Percentiles rank a stretch among this genome's conserved stretches.
Evolutionary conservation across 2,797 vertebrate species (phyloP).

Genomic region (Valencia hispanica): DNA sequence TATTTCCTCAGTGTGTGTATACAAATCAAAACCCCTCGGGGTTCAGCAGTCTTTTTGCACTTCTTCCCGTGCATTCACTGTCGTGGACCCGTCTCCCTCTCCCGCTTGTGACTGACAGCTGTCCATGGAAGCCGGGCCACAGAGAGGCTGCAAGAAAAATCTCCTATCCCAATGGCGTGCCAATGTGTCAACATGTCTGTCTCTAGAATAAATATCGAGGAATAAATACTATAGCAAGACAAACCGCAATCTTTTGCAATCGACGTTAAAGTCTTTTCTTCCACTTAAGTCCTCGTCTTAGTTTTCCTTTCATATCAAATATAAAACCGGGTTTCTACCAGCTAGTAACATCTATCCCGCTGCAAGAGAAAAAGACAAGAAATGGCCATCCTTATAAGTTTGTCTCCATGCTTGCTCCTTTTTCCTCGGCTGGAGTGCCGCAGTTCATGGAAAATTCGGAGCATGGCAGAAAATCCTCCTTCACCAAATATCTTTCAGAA

Average conservation of each 20-base stretch:
- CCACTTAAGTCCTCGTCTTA: constrained; percentile 38
- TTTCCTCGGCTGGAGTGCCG: constrained; percentile 47
- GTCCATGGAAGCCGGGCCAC: constrained; percentile 53
- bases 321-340: constrained; percentile 17
- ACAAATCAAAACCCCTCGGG: constrained; percentile 35
- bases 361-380: neutral
- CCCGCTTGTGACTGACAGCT: constrained; percentile 41
- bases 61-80: constrained; percentile 27
- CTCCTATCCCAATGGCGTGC: constrained; percentile 33
- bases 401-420: constrained; percentile 24
- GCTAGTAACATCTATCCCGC: constrained; percentile 21
- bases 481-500: constrained; percentile 43
- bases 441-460: constrained; percentile 53
- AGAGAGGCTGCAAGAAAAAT: constrained; percentile 38
- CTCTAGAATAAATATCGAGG: constrained; percentile 75
- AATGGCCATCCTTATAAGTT: constrained; percentile 10
- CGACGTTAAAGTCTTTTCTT: constrained; percentile 29
- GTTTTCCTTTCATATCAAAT: neutral
- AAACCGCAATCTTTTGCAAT: constrained; percentile 16
- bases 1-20: constrained; percentile 34
- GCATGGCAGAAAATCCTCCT: constrained; percentile 43
- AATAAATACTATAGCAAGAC: constrained; percentile 76
- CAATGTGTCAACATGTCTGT: constrained; percentile 49
- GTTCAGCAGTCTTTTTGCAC: constrained; percentile 38
- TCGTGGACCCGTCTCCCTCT: constrained; percentile 24